A percentile compares a stretch with the other conserved stretches of the same genome.
phyloP scores from a whole-genome alignment of 2,888 invertebrate genomes.

The Callosobruchus maculatus region DNA sequence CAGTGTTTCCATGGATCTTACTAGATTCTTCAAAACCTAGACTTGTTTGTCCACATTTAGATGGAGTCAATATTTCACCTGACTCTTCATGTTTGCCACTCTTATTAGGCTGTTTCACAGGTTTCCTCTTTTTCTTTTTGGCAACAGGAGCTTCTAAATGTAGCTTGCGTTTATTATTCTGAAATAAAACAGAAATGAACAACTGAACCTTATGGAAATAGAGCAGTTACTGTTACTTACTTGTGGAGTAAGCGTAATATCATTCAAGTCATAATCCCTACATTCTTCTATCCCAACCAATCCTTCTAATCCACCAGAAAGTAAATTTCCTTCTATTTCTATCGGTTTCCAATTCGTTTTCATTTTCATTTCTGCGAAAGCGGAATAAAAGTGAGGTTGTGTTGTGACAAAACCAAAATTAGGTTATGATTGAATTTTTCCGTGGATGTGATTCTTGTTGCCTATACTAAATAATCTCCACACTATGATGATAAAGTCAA shows the following conservation, averaged over 20 bases:
- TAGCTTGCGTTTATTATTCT: conserved; percentile 11
- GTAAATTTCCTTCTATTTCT: conserved; percentile 57
- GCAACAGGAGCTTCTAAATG: background rate
- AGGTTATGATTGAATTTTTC: background rate
- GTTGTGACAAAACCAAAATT: no score
- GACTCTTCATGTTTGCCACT: conserved; percentile 3
- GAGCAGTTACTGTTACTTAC: no score
- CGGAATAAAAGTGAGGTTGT: conserved; percentile 1
- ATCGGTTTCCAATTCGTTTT: conserved; percentile 59
- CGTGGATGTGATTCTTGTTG: background rate
- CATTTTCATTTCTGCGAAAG: background rate
- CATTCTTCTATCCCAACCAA: conserved; percentile 78
- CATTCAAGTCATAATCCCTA: conserved; percentile 61
- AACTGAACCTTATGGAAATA: background rate
- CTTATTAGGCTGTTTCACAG: conserved; percentile 5
- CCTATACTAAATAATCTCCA: no score
- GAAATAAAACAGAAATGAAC: conserved; percentile 2
- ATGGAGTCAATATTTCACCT: conserved; percentile 13
- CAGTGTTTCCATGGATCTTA: background rate
- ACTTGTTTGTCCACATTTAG: conserved; percentile 19
- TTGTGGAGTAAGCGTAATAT: conserved; percentile 43
- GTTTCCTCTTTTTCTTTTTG: conserved; percentile 18
- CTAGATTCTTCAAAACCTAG: conserved; percentile 8
- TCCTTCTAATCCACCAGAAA: conserved; percentile 56
- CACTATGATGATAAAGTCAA: no score